A percentile compares a stretch with the other conserved stretches of the same genome.
Evolutionary conservation across 2,888 invertebrate species (phyloP).

Genomic region (Sipha maydis): DNA sequence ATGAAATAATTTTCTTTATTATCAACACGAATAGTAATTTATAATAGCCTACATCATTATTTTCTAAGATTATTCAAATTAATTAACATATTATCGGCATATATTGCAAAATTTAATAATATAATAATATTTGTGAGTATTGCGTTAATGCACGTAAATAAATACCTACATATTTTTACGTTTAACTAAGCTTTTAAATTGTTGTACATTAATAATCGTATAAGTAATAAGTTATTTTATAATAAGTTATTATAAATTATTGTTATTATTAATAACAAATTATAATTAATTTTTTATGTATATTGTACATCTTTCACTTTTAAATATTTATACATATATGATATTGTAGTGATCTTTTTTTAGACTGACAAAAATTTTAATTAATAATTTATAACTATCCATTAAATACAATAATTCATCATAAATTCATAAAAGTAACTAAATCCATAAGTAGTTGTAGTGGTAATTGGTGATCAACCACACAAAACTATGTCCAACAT

Average conservation of each 20-base stretch:
- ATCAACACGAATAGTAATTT: background rate
- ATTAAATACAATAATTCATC: background rate
- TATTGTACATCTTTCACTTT: background rate
- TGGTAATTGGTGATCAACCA: conserved; percentile 21
- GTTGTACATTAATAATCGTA: background rate
- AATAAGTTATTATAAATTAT: too few relatives aligned
- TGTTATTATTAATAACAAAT: too few relatives aligned
- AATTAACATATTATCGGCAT: background rate
- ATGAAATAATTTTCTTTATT: background rate
- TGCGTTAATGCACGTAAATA: background rate
- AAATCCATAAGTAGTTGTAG: background rate
- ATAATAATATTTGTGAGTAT: background rate
- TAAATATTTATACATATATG: background rate
- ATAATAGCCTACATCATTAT: background rate
- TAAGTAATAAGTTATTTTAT: background rate
- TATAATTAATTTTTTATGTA: background rate
- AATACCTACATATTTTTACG: background rate
- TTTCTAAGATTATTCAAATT: background rate
- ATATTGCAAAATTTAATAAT: too few relatives aligned
- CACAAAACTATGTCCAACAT: background rate
- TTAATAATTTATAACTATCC: background rate
- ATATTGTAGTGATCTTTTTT: background rate
- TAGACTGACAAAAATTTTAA: background rate
- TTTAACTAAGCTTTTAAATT: background rate
- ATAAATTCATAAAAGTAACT: background rate